Percentiles rank a stretch among this genome's conserved stretches.
Evolutionary conservation across 1,140 invertebrate species (phyloP).

Genomic region (Polypedilum pembai): DNA sequence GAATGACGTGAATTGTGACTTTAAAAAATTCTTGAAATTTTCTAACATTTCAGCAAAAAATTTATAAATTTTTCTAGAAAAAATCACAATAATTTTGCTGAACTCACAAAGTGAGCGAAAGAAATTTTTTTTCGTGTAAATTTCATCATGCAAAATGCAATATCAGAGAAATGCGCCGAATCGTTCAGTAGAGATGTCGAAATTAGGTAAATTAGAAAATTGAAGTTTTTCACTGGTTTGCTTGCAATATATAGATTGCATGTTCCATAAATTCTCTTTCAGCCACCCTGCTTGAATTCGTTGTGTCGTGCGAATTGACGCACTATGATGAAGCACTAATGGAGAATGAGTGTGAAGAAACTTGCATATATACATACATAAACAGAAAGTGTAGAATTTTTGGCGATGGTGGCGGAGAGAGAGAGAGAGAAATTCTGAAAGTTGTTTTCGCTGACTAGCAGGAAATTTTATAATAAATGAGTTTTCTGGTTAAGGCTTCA

Average conservation of each 20-base stretch:
- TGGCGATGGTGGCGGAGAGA: no score
- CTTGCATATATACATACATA: no score
- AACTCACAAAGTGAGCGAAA: no score
- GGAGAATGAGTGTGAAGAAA: background rate
- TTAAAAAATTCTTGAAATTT: no score
- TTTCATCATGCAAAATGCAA: no score
- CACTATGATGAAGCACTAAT: conserved; percentile 16
- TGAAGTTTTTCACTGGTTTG: conserved; percentile 11
- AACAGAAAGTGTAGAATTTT: background rate
- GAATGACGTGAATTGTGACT: background rate
- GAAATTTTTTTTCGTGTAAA: no score
- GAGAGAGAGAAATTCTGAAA: background rate
- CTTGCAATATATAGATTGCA: background rate
- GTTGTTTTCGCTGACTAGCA: conserved; percentile 7
- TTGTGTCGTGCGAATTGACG: background rate
- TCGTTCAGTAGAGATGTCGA: background rate
- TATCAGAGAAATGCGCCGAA: conserved; percentile 24
- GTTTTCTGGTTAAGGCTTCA: conserved; percentile 3
- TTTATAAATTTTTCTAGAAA: no score
- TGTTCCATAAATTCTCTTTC: background rate
- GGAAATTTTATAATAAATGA: conserved; percentile 14
- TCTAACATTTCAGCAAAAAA: no score
- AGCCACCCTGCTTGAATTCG: background rate
- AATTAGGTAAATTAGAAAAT: conserved; percentile 28
- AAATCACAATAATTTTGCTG: no score